A percentile compares a stretch with the other conserved stretches of the same genome.
Conservation (phyloP, 1,140 invertebrate genomes). For the Thereuonema tuberculata region DNA sequence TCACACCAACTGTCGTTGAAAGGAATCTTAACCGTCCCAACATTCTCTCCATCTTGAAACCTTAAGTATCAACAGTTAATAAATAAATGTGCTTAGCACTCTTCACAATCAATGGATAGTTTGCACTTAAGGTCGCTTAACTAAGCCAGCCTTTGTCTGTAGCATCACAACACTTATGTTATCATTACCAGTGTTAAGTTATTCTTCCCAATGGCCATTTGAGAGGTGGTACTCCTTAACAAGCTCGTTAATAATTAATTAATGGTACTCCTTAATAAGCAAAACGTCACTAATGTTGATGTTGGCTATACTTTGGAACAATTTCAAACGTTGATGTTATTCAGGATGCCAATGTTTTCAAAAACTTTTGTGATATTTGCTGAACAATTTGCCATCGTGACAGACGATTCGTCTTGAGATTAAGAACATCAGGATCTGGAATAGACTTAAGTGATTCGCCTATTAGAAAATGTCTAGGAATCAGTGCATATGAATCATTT, state of each 20-base stretch:
- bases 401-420: constrained; percentile 16
- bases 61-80: too few relatives aligned
- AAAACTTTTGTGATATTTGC: constrained; percentile 23
- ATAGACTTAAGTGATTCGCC: neutral
- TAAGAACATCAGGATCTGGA: constrained; percentile 15
- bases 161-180: too few relatives aligned
- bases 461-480: constrained; percentile 13
- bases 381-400: constrained; percentile 17
- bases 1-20: too few relatives aligned
- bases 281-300: neutral
- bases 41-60: too few relatives aligned
- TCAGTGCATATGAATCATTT: constrained; percentile 6
- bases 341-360: constrained; percentile 29
- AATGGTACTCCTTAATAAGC: neutral
- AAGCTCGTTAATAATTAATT: too few relatives aligned
- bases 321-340: constrained; percentile 15
- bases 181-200: neutral
- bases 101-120: too few relatives aligned
- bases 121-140: too few relatives aligned
- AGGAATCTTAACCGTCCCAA: too few relatives aligned
- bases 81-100: too few relatives aligned
- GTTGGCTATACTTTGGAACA: neutral
- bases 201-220: neutral
- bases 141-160: too few relatives aligned
- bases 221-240: neutral